Conservation (phyloP, 2,888 invertebrate species). For the Pheosia tremula region DNA sequence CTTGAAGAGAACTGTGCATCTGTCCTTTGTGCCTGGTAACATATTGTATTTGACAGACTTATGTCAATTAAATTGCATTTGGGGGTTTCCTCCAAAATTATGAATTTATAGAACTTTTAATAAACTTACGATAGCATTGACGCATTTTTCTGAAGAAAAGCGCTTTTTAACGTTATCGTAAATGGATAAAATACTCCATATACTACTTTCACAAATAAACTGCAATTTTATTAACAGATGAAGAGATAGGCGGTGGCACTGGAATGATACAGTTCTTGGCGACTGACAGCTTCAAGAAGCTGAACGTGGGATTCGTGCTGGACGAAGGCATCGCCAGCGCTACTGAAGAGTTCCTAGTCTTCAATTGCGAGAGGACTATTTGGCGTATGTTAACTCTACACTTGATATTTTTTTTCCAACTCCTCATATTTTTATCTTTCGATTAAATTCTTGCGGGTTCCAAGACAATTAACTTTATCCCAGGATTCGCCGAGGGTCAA, state of each 20-base stretch:
- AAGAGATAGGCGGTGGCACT: constrained; percentile 91
- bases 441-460: too few relatives aligned
- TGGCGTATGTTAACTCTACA: constrained; percentile 88
- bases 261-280: constrained; percentile 92
- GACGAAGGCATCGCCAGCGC: constrained; percentile 93
- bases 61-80: too few relatives aligned
- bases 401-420: too few relatives aligned
- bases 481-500: too few relatives aligned
- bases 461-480: too few relatives aligned
- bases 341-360: constrained; percentile 86
- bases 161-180: too few relatives aligned
- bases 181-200: too few relatives aligned
- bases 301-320: constrained; percentile 93
- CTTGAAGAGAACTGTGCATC: constrained; percentile 86
- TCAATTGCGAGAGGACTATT: constrained; percentile 89
- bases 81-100: too few relatives aligned
- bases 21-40: constrained; percentile 89
- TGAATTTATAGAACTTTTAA: too few relatives aligned
- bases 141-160: too few relatives aligned
- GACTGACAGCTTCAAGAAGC: constrained; percentile 87
- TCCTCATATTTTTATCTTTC: too few relatives aligned
- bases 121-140: too few relatives aligned
- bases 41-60: background rate
- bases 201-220: background rate
- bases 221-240: constrained; percentile 84